Percentiles rank a stretch among this genome's conserved stretches.
Conservation (phyloP, 2,888 invertebrate genomes). For the Conomelus anceps region DNA sequence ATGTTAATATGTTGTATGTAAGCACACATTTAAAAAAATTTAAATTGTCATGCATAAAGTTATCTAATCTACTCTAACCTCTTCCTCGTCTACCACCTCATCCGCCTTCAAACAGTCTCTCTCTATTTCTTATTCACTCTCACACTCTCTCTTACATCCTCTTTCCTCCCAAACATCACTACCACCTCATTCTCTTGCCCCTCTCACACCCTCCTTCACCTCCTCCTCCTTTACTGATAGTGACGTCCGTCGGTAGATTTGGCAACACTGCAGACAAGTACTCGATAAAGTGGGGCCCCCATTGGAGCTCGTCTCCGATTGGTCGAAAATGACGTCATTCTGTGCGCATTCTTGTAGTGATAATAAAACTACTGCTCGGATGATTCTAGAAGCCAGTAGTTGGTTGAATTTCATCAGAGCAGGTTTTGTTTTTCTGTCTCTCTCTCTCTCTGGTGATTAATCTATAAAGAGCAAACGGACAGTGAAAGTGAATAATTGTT, state of each 20-base stretch:
- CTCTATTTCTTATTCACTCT: no score
- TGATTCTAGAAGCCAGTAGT: background rate
- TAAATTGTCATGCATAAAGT: no score
- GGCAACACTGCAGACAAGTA: background rate
- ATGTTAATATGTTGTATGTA: no score
- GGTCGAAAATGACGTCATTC: slow-evolving; percentile 12
- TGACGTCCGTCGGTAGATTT: background rate
- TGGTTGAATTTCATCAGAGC: background rate
- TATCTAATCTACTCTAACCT: no score
- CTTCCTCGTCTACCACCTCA: no score
- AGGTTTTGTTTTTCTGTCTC: background rate
- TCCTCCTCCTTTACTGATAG: no score
- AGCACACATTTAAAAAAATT: no score
- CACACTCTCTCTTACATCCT: no score
- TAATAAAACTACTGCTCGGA: background rate
- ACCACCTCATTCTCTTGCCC: no score
- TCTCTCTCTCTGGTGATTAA: background rate
- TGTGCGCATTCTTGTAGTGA: background rate
- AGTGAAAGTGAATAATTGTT: background rate
- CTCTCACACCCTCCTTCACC: background rate
- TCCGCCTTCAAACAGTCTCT: no score
- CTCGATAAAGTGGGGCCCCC: background rate
- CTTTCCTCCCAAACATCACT: no score
- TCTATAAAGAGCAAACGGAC: background rate
- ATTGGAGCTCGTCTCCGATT: background rate